Evolutionary conservation across 2,797 vertebrate species (phyloP), one percentile per base, ranked within the genome.

Genomic region (Chromobotia macracanthus): DNA sequence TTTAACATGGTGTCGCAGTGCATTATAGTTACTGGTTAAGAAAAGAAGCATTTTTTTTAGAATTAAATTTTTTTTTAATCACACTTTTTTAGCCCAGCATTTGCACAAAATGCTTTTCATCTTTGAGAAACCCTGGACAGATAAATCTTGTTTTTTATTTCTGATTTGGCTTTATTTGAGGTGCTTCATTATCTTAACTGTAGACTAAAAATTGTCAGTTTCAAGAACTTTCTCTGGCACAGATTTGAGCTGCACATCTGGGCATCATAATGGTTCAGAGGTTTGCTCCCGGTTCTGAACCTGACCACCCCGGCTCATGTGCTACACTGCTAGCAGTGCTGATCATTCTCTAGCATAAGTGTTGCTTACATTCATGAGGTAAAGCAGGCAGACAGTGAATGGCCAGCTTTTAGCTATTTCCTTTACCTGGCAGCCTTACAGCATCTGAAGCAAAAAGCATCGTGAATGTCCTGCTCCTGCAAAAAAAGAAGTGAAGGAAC

Each of bases 401-500:
- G 46, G 10, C 2, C 41, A 70, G 46, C 55, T 79, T 66, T 64
- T 65, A 46, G 50, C 86, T 84, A 80, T 85, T 84, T 76, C 85
- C 73, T 86, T 85, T 88, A 89, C 95, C 95, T 94, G 94, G 93
- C 90, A 92, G 95, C 96, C 95, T 98, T 97, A 97, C 96, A 91
- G 87, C 89, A 93, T 94, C 92, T 92, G 89, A 93, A 94, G 92
- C 91, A 94, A 95, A 95, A 94, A 92, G 60, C 81, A 63, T 79
- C 63, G 92, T 89, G 95, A 98, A 96, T 97, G 96, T 97, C 92
- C 91, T 63, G 55, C 90, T 61, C 72, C 91, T 90, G 90, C 86
- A 94, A 94, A 89, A 91, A 88, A 72, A 68, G 19, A 50, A 46
- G 16, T 25, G 7, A 74, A 53, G 28, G 60, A 64, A 53, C 5